phyloP scores from a whole-genome alignment of 2,113 vertebrate species.

The Sterna hirundo region DNA sequence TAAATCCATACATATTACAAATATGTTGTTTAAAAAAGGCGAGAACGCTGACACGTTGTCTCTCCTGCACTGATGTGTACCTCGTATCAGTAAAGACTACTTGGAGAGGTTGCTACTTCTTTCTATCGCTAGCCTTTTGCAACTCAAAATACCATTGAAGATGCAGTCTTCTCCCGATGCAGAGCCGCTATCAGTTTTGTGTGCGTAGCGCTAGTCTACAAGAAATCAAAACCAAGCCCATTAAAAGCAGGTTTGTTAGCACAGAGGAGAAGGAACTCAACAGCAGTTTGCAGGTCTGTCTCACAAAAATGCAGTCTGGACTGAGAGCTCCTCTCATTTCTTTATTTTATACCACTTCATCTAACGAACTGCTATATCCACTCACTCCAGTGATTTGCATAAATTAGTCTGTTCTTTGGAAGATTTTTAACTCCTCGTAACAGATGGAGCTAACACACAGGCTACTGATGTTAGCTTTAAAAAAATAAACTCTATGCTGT shows the following conservation, averaged over 20 bases:
- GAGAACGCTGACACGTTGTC: not conserved
- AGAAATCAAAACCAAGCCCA: not conserved
- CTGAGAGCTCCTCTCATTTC: not conserved
- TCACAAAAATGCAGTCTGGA: not conserved
- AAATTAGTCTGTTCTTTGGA: not conserved
- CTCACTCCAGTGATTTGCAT: not conserved
- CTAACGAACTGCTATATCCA: not conserved
- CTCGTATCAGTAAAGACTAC: accelerated
- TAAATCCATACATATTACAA: not conserved
- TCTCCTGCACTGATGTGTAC: accelerated
- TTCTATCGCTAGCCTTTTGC: not conserved
- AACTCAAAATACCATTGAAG: not conserved
- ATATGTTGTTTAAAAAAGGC: not conserved
- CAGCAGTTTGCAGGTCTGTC: not conserved
- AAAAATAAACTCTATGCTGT: not conserved
- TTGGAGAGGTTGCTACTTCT: not conserved
- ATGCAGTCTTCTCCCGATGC: not conserved
- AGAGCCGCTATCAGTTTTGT: not conserved
- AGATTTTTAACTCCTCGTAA: not conserved
- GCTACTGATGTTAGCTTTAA: not conserved
- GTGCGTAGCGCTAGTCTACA: not conserved
- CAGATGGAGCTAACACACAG: not conserved
- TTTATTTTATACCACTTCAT: not conserved
- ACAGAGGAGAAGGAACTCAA: not conserved
- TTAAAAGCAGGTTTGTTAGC: not conserved